A percentile compares a stretch with the other conserved stretches of the same genome.
Evolutionary conservation across 2,113 vertebrate genomes (phyloP).

Genomic region (Jaculus jaculus): DNA sequence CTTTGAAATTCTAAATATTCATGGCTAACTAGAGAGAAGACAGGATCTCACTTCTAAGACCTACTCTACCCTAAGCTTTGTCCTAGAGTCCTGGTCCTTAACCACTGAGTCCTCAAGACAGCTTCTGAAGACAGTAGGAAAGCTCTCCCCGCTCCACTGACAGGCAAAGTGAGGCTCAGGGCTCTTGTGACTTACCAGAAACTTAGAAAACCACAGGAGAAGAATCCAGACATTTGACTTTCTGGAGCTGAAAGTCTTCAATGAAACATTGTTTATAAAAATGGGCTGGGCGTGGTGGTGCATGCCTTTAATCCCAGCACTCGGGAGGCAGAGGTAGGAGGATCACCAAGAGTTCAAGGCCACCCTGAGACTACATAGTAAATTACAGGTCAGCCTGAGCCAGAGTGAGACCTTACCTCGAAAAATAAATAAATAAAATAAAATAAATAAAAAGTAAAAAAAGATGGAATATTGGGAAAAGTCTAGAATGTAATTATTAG

Average conservation of each 20-base stretch:
- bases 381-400: no score
- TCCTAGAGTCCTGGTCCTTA: background rate
- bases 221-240: background rate
- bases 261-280: background rate
- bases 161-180: background rate
- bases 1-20: background rate
- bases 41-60: background rate
- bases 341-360: no score
- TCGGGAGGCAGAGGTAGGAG: no score
- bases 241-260: background rate
- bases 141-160: background rate
- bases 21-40: background rate
- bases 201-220: background rate
- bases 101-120: background rate
- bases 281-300: no score
- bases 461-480: no score
- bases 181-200: background rate
- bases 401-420: no score
- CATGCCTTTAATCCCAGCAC: no score
- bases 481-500: no score
- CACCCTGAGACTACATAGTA: no score
- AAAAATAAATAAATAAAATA: no score
- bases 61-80: accelerated
- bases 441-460: no score
- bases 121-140: background rate